phyloP scores from a whole-genome alignment of 2,888 invertebrate species.

The Caenorhabditis sp. region DNA sequence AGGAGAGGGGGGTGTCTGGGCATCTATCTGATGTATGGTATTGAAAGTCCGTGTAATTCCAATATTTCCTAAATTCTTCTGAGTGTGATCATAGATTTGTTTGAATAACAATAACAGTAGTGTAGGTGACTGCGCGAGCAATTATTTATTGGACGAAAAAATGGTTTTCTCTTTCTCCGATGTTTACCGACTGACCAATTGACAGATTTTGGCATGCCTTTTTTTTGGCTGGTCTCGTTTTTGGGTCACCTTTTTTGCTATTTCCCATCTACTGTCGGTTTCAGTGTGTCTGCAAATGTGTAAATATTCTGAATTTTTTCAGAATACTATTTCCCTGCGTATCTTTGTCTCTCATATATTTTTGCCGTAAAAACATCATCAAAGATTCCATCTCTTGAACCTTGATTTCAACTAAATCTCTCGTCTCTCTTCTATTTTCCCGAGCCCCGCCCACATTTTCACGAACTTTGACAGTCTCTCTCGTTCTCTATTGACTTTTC shows the following conservation, averaged over 20 bases:
- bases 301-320: too few relatives aligned
- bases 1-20: too few relatives aligned
- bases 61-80: too few relatives aligned
- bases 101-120: not conserved
- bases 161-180: not conserved
- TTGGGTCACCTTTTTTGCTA: too few relatives aligned
- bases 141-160: not conserved
- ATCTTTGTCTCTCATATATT: too few relatives aligned
- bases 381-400: not conserved
- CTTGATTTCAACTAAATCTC: not conserved
- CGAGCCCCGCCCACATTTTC: not conserved
- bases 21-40: too few relatives aligned
- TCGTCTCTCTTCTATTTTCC: constrained; percentile 10
- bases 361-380: too few relatives aligned
- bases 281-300: too few relatives aligned
- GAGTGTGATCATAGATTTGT: not conserved
- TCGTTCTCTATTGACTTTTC: not conserved
- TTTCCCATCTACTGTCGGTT: too few relatives aligned
- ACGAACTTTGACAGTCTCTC: constrained; percentile 6
- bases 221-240: not conserved
- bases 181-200: not conserved
- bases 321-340: too few relatives aligned
- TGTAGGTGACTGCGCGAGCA: not conserved
- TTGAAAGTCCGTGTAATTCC: too few relatives aligned
- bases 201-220: not conserved